These are phyloP conservation scores for Pseudorasbora parva DNA, from an alignment of 2,113 vertebrate species.

Conservation along the genomic window DNA sequence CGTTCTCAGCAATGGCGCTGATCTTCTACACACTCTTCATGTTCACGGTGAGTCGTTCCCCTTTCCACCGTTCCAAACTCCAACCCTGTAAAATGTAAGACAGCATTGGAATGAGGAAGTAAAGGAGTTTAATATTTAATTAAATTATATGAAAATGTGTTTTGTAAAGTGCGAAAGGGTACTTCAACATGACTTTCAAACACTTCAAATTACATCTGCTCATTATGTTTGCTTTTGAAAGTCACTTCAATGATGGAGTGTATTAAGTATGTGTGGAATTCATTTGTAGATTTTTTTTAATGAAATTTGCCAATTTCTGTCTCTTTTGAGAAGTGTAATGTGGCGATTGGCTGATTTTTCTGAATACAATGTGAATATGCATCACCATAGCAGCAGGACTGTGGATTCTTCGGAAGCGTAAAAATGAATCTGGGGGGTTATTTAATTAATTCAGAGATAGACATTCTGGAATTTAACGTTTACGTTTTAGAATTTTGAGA, in stretches of 20 bases:
- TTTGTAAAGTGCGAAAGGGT: not conserved
- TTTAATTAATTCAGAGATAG: too few species aligned
- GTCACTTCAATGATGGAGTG: not conserved
- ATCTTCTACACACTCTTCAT: constrained; percentile 95
- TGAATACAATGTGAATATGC: not conserved
- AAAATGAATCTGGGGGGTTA: too few species aligned
- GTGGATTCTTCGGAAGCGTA: not conserved
- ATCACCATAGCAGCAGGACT: not conserved
- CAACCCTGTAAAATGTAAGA: not conserved
- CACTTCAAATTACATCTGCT: not conserved
- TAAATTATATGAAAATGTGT: not conserved
- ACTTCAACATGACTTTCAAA: not conserved
- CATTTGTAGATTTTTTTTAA: not conserved
- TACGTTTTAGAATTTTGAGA: not conserved
- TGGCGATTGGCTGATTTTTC: not conserved
- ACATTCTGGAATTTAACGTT: not conserved
- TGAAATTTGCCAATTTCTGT: not conserved
- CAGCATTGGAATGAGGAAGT: not conserved
- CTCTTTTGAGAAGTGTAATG: not conserved
- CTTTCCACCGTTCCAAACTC: not conserved
- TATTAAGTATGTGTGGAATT: not conserved
- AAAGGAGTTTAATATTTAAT: not conserved
- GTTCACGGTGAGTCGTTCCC: constrained; percentile 88
- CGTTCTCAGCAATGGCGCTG: constrained; percentile 97
- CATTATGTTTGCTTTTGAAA: not conserved